Base-by-base conservation (phyloP, 2,888 invertebrate species). In the Netelia fuscicornis region DNA sequence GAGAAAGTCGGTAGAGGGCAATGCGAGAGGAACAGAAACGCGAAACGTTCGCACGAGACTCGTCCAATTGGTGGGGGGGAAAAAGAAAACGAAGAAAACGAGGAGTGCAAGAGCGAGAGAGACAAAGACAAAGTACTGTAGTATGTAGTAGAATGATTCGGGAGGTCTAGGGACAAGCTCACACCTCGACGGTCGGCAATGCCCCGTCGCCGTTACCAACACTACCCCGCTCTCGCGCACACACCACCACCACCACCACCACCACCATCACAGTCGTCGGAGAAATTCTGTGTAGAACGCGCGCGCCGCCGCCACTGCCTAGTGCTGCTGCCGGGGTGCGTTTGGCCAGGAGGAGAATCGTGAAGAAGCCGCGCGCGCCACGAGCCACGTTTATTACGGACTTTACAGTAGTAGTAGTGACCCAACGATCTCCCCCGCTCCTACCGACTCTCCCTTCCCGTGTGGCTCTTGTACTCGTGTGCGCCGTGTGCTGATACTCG, bases 121-220 rank as follows among this genome's bases (percentile, higher is more conserved):
- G 72, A 70, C 75, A 79, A 65, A 54, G 65, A 64, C 17, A 52
- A 54, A 84, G 80, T 78, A 81, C 70, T 65, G 67, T 37, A 54
- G 62, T 70, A 62, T 60, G 70, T 65, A 42, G 56, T 78, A 81
- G 86, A 85, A 87, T 86, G 84, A 87, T 92, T 91, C 90, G 91
- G 91, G 30, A 75, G 78, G 91, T 86, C 89, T 90, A 89, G 87
- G 90, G 91, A 90, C 91, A 90, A 90, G 90, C 91, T 92, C 89
- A 90, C 91, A 91, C 91, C 91, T 91, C 91, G 90, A 89, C 88
- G 88, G 89, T 87, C 89, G 89, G 89, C 89, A 89, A 89, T 89
- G 89, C 90, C 88, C 37, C 72, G 86, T 87, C 85, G 81, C 84
- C 70, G 76, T 68, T 65, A 44, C 62, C 54, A 37, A 37, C 37